These are phyloP conservation scores for Nannoperca obscura DNA, from an alignment of 2,797 vertebrate genomes.

Conservation along the genomic window DNA sequence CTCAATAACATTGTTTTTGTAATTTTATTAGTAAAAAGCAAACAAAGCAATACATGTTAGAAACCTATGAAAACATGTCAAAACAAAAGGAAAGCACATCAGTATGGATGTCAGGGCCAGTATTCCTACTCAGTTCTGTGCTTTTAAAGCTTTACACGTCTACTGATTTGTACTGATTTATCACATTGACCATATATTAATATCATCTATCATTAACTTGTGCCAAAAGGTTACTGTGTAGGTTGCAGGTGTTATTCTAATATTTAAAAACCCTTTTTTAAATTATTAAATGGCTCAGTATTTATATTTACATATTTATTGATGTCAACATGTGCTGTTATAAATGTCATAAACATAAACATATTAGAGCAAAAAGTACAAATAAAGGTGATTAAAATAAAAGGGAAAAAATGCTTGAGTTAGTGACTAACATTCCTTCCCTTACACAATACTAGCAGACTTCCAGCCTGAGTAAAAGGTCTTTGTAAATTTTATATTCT, in stretches of 20 bases:
- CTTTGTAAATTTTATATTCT: constrained; percentile 19
- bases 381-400: background rate
- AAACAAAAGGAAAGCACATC: background rate
- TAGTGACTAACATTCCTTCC: constrained; percentile 13
- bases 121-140: background rate
- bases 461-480: constrained; percentile 2
- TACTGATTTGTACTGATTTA: background rate
- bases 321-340: background rate
- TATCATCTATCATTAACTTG: background rate
- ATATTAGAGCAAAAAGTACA: background rate
- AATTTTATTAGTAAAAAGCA: background rate
- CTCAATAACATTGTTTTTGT: background rate
- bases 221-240: background rate
- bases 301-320: no score
- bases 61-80: background rate
- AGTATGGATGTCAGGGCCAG: background rate
- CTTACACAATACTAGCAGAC: background rate
- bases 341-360: background rate
- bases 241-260: background rate
- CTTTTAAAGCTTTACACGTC: background rate
- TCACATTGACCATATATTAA: background rate
- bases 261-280: no score
- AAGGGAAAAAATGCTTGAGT: background rate
- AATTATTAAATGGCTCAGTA: no score
- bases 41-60: background rate